Evolutionary conservation across 2,888 invertebrate species (phyloP).

Genomic region (Callyntrura sp.): DNA sequence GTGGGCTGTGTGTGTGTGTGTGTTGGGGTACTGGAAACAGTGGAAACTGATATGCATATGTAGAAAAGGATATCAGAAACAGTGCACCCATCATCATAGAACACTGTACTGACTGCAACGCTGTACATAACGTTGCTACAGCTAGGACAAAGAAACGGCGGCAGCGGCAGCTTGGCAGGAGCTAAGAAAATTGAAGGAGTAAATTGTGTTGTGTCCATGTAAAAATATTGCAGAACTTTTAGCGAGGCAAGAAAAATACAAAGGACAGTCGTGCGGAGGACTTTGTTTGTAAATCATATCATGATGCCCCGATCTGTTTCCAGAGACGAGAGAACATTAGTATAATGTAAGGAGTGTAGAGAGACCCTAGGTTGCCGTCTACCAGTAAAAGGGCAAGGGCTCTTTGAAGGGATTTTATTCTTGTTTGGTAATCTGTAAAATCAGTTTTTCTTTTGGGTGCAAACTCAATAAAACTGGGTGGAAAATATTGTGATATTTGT

Average conservation of each 20-base stretch:
- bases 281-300: constrained; percentile 24
- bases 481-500: constrained; percentile 24
- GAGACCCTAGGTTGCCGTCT: neutral
- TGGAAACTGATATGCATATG: neutral
- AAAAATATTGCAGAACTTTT: neutral
- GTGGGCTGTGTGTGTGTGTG: neutral
- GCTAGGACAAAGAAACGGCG: constrained; percentile 18
- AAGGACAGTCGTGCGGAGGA: neutral
- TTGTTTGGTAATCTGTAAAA: neutral
- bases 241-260: constrained; percentile 5
- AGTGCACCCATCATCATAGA: neutral
- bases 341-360: neutral
- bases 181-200: constrained; percentile 22
- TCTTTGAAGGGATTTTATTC: neutral
- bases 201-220: constrained; percentile 28
- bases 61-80: neutral
- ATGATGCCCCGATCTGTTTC: constrained; percentile 29
- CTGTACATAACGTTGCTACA: neutral
- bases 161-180: neutral
- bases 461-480: neutral
- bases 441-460: neutral
- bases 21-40: neutral
- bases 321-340: neutral
- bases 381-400: too few relatives aligned
- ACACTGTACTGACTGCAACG: constrained; percentile 1